phyloP scores from a whole-genome alignment of 2,797 vertebrate genomes.

The Scleropages formosus region DNA sequence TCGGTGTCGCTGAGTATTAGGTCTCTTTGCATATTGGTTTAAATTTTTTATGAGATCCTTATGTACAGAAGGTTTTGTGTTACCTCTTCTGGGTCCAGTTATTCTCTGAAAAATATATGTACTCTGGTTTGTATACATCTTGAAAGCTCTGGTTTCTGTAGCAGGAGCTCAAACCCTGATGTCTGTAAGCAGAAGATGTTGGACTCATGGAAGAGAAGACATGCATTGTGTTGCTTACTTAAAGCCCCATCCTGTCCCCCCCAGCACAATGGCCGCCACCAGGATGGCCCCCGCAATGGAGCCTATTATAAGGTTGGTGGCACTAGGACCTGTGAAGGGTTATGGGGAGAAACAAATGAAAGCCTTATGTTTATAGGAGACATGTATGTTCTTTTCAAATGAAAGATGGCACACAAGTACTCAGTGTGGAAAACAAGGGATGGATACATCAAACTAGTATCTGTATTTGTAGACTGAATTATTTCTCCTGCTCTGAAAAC shows the following conservation, averaged over 20 bases:
- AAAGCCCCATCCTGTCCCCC: constrained; percentile 99
- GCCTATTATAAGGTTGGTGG: constrained; percentile 99
- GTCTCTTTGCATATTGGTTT: neutral
- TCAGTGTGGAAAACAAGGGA: constrained; percentile 41
- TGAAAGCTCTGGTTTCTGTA: constrained; percentile 64
- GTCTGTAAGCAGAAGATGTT: constrained; percentile 89
- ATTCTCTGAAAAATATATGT: too few species aligned
- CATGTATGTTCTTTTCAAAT: constrained; percentile 59
- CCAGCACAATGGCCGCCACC: constrained; percentile 99
- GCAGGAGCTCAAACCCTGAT: constrained; percentile 94
- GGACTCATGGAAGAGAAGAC: constrained; percentile 85
- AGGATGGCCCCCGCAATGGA: constrained; percentile 99
- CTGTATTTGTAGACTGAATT: constrained; percentile 1
- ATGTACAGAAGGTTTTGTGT: constrained; percentile 19
- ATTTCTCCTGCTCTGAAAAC: neutral
- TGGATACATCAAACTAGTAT: constrained; percentile 11
- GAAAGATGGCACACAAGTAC: constrained; percentile 62
- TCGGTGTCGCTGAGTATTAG: too few species aligned
- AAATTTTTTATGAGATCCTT: neutral
- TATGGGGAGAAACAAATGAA: constrained; percentile 75
- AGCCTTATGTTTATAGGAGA: constrained; percentile 66
- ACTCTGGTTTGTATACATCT: neutral
- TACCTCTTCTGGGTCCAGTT: neutral
- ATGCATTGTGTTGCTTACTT: constrained; percentile 98
- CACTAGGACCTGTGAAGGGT: constrained; percentile 99